Base-by-base conservation (phyloP, 2,888 invertebrate genomes). In the Conus canariensis region DNA sequence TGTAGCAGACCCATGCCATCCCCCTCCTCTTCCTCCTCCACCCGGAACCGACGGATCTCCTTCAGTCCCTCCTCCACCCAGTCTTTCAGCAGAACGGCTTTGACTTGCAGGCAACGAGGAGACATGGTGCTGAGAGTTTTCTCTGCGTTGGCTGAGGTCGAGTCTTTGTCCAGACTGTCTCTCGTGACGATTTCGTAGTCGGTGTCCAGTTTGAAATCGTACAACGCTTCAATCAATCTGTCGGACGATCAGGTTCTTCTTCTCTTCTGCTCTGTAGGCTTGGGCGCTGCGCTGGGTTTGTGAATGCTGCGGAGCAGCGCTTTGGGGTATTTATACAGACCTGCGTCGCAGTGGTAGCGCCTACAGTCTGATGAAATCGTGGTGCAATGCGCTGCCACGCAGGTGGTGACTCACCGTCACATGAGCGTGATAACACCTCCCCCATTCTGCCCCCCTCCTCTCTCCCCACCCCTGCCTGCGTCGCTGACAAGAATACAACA, bases 331-430 rank as follows among this genome's bases (percentile, higher is more conserved):
- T 74, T 70, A 87, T 87, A 74, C 58, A 9, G 87, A 56, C 74
- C 87, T 74, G 87, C 87, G 74, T 74, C 16, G 87, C 74, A 19
- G 74, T 30, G 19, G 30, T 45, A 45, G 30, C 45, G 45, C 16
- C 86, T 67, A 67, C 25, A 87, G 45, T 30, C 86, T 74, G 87
- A 87, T 74, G 87, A 64, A 87, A 87, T 22, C 45, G 74, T 87
- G 87, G 87, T 87, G 87, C 64, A 87, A 87, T 87, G 22, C n/a
- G n/a, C 86, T 58, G 87, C 87, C 74, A 87, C 87, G 74, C 87
- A 87, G 87, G 30, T 64, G 9, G 25, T 86, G 86, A 86, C 67
- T 86, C 86, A 67, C 19, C 25, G 22, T 64, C 86, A 86, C 30
- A 67, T 67, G 86, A 16, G 60, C 9, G n/a, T 60, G 25, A 60